These are phyloP conservation scores for Sebastes minor DNA, from an alignment of 2,797 vertebrate species.

Conservation along the genomic window DNA sequence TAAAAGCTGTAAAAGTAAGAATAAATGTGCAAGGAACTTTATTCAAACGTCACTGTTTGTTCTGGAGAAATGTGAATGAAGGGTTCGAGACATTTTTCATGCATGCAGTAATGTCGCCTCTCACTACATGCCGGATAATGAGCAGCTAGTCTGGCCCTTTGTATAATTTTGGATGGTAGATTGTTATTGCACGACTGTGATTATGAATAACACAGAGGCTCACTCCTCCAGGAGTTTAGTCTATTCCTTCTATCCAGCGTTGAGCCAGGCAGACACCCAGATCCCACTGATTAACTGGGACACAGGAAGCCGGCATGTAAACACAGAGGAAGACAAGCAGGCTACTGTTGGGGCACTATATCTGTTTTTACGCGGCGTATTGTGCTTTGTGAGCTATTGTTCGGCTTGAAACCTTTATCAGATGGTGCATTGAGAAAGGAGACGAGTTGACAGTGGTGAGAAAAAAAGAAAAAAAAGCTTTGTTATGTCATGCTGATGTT, in stretches of 20 bases:
- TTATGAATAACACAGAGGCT: conserved; percentile 56
- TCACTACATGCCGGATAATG: conserved; percentile 32
- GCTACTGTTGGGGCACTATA: conserved; percentile 43
- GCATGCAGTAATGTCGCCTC: conserved; percentile 27
- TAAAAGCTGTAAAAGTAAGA: neutral
- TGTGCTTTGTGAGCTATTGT: conserved; percentile 26
- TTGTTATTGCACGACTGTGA: conserved; percentile 69
- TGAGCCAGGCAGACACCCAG: conserved; percentile 67
- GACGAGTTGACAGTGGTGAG: neutral
- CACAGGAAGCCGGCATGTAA: conserved; percentile 76
- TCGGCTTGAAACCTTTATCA: conserved; percentile 14
- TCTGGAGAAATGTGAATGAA: neutral
- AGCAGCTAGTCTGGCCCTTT: conserved; percentile 48
- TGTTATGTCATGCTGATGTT: neutral
- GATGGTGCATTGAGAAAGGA: conserved; percentile 2
- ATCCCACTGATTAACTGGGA: conserved; percentile 72
- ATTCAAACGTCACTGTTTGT: neutral
- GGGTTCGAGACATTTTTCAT: conserved; percentile 20
- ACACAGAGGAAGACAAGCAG: conserved; percentile 60
- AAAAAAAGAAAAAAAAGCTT: neutral
- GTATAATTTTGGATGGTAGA: conserved; percentile 55
- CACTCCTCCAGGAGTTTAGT: conserved; percentile 70
- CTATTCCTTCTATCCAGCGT: conserved; percentile 48
- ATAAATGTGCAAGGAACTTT: neutral
- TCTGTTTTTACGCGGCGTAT: neutral